Conservation (phyloP, 1,140 invertebrate genomes). For the Neodiprion virginianus region DNA sequence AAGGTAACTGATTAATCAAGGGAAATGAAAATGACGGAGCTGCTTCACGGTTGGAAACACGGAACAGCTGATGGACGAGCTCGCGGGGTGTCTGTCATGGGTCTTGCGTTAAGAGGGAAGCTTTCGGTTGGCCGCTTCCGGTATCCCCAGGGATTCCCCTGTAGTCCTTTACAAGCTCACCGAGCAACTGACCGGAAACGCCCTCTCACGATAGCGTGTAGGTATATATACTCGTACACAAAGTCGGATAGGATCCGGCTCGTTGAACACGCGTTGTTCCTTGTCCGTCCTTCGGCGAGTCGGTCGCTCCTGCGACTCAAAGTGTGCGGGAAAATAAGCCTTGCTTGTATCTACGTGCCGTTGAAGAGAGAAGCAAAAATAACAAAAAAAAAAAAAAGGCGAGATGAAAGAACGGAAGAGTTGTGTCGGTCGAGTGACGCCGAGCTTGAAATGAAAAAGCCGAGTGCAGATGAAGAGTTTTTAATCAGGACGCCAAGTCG, state of each 20-base stretch:
- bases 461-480: background rate
- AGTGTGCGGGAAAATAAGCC: too few species aligned
- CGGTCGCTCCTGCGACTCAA: too few species aligned
- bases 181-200: constrained; percentile 38
- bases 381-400: background rate
- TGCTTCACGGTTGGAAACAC: too few species aligned
- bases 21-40: too few species aligned
- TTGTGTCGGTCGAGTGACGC: too few species aligned
- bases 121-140: constrained; percentile 41
- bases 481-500: background rate
- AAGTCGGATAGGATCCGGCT: background rate
- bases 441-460: too few species aligned
- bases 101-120: constrained; percentile 13
- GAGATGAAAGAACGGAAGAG: background rate
- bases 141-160: constrained; percentile 33
- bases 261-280: background rate
- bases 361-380: constrained; percentile 31
- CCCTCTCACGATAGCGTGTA: background rate
- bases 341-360: background rate
- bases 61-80: too few species aligned
- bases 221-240: background rate
- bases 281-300: background rate
- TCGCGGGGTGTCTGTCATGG: background rate
- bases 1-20: too few species aligned
- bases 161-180: constrained; percentile 21